phyloP scores from a whole-genome alignment of 1,140 invertebrate genomes.

The Scylla paramamosain region DNA sequence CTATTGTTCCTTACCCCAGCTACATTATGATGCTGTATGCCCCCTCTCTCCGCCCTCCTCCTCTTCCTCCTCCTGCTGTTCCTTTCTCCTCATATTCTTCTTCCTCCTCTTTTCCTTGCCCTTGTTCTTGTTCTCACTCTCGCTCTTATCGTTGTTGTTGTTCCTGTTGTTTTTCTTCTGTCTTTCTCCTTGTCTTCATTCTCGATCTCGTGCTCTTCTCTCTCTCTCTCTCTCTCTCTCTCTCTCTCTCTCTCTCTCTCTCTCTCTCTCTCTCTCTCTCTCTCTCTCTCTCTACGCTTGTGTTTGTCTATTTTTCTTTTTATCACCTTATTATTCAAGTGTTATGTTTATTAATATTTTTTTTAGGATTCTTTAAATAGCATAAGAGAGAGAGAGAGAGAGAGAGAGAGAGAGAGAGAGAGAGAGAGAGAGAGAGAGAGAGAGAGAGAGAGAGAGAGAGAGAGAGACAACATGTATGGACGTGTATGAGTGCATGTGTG shows the following conservation, averaged over 20 bases:
- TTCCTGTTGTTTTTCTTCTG: neutral
- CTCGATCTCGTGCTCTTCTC: too few species aligned
- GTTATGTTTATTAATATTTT: neutral
- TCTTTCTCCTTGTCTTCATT: neutral
- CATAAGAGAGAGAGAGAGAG: neutral
- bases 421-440: too few species aligned
- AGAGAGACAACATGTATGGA: neutral
- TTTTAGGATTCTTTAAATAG: neutral
- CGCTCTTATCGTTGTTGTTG: neutral
- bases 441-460: neutral
- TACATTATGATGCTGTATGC: conserved; percentile 36
- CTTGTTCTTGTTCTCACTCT: neutral
- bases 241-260: conserved; percentile 62
- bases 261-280: conserved; percentile 51
- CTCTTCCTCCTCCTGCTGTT: neutral
- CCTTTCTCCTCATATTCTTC: neutral
- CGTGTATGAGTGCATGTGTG: neutral
- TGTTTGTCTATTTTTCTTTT: neutral
- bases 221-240: conserved; percentile 61
- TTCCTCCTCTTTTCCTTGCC: neutral
- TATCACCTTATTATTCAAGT: neutral
- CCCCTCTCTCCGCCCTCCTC: neutral
- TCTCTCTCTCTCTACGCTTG: neutral
- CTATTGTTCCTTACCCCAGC: conserved; percentile 55
- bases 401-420: neutral